Base-by-base conservation (phyloP, 1,140 invertebrate species). In the Theocolax elegans region DNA sequence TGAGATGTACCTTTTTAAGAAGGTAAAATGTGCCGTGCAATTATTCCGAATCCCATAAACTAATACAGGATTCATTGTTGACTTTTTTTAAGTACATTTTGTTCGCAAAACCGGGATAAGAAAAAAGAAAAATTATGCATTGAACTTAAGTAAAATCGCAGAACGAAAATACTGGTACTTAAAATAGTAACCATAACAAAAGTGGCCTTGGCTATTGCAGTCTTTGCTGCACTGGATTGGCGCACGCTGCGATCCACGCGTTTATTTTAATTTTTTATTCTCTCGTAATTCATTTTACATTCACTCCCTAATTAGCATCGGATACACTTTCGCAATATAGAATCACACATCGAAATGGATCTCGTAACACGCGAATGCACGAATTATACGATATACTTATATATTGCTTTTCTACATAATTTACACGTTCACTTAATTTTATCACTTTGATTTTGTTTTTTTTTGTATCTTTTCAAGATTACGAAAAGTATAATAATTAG, bases 11-110 rank as follows among this genome's bases (percentile, higher is more conserved):
- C 53, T 66, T 69, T 73, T 66, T 23, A 59, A 3, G 48, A 62
- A 48, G 25, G 42, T 64, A 42, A 68, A 66, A 49, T 62, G 69
- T 67, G 64, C 58, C 56, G 69, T 56, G 62, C 51, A 65, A 53
- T 67, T 70, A 65, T 66, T n/a, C 46, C 53, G 31, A 58, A 53
- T 71, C 23, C 48, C 44, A 58, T 79, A 77, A n/a, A n/a, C 74
- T 77, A 76, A 66, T 74, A 79, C 75, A 72, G 51, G 74, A 75
- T 75, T 76, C 74, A 75, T 78, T 73, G 71, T 79, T 76, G 73
- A 72, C 74, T 73, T 78, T 76, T 35, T 35, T 83, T 83, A 83
- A 83, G 82, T 83, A 83, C 81, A 83, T 81, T 81, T 79, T 79
- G 69, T 75, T 71, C 42, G 53, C 35, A 40, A 81, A 79, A 82